Base-by-base conservation (phyloP, 2,797 vertebrate species). In the Enteromius anoplus region DNA sequence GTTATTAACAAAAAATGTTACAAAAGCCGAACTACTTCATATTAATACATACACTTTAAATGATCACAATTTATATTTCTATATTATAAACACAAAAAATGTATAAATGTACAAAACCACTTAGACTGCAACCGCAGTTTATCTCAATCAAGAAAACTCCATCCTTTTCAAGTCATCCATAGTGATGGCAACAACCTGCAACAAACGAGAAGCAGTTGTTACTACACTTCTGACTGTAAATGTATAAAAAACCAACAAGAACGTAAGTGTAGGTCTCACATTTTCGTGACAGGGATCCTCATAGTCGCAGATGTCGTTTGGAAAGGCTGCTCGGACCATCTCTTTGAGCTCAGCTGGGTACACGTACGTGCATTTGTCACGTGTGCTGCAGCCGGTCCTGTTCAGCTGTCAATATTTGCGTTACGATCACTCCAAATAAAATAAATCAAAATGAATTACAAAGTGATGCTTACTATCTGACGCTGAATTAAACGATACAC, bases 401-500 rank as follows among this genome's bases (percentile, higher is more conserved):
- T 69, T 72, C 55, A 90, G 9, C 93, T 95, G 70, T 65, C 12
- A 60, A 68, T 15, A 14, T 53, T 65, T 51, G 34, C 72, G 58
- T 73, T 34, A 51, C 14, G 3, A 2, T n/a, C 1, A 32, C 21
- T n/a, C 11, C 26, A 37, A 60, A 45, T 32, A 11, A 10, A 12
- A 3, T 2, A 14, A 11, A 3, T 4, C 0, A 51, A 11, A 42
- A 23, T 58, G 1, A 11, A 55, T 49, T 23, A n/a, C 19, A 11
- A 53, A 21, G 3, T 7, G 64, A 17, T 0, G 85, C 91, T 9
- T n/a, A 95, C 94, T 91, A 95, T 88, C 70, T 87, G 93, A 49
- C 88, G 89, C 19, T 94, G 93, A 82, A 95, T 91, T 3, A 94
- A 90, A 68, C 91, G 92, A 86, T 94, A 95, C 29, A 86, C 82